These are phyloP conservation scores for Eolophus roseicapilla DNA, from an alignment of 2,113 vertebrate species.

Conservation along the genomic window DNA sequence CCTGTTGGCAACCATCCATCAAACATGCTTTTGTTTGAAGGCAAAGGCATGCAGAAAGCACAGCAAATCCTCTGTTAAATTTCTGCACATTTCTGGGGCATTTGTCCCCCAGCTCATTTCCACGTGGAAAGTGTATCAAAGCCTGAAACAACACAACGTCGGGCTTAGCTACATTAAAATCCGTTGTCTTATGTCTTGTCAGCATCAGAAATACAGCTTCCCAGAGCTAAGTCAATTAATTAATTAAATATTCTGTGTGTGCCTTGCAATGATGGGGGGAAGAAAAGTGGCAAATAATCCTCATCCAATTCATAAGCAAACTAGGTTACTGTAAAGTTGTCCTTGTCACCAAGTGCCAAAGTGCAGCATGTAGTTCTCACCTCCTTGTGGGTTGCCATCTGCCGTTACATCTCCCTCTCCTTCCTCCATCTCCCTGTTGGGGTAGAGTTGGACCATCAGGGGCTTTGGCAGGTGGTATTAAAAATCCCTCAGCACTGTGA, in stretches of 20 bases:
- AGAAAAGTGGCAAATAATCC: background rate
- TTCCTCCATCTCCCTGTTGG: slow-evolving; percentile 26
- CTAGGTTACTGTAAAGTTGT: slow-evolving; percentile 50
- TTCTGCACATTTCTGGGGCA: background rate
- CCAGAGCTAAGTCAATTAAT: background rate
- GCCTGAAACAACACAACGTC: background rate
- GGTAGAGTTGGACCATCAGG: background rate
- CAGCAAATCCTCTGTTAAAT: background rate
- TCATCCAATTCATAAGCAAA: slow-evolving; percentile 37
- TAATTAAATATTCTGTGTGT: background rate
- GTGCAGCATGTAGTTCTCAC: slow-evolving; percentile 24
- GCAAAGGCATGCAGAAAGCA: background rate
- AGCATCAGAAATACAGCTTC: background rate
- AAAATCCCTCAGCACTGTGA: background rate
- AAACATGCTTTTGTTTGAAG: background rate
- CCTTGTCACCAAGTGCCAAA: slow-evolving; percentile 36
- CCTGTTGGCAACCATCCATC: background rate
- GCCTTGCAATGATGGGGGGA: background rate
- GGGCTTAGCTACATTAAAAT: background rate
- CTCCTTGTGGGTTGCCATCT: slow-evolving; percentile 61
- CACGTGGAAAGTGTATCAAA: background rate
- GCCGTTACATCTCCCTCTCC: slow-evolving; percentile 23
- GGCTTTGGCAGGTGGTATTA: background rate
- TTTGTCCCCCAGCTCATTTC: background rate
- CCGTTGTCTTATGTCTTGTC: background rate